Evolutionary conservation across 2,113 vertebrate genomes (phyloP), one percentile per base, ranked within the genome.

Genomic region (Deroptyus accipitrinus): DNA sequence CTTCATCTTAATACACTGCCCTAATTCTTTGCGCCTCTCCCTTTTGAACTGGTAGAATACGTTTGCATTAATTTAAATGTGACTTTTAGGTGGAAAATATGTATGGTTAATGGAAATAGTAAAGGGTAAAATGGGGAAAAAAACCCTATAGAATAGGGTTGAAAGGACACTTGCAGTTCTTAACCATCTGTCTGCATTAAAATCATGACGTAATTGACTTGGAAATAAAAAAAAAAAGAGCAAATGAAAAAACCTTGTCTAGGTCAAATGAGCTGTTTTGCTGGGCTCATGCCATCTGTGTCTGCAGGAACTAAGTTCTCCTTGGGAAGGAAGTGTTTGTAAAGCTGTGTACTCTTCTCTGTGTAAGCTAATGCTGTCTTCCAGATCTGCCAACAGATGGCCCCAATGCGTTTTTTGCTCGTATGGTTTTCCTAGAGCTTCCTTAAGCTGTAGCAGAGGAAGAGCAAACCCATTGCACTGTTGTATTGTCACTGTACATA

Each of bases 371-470:
- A 41, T 55, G 93, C 85, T 51, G 44, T 57, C 87, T 88, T 66
- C 61, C 78, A 13, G 54, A 24, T 86, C 90, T 73, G 88, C 94
- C 88, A 63, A 96, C 90, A 97, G 94, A 95, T 95, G 94, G 94
- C 95, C 86, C 77, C 92, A 95, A 22, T 49, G 94, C 76, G 62
- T 93, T 95, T 91, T 73, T 44, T 66, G 69, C 73, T 76, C 55
- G 72, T 17, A 0, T 31, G 73, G 5, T 10, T 76, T 55, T 33
- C 83, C 15, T 59, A 35, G 54, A 44, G 75, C 78, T 89, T 51
- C 7, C 19, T n/a, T 37, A 49, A 62, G 49, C 86, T 35, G 22
- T 19, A 8, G 52, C 64, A 30, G 39, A 24, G 88, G 57, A 72
- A n/a, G 42, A 81, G 62, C 73, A 55, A 75, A 51, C 10, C 33